Conservation (phyloP, 92 coral and sea anemone species). For the Desmophyllum pertusum region DNA sequence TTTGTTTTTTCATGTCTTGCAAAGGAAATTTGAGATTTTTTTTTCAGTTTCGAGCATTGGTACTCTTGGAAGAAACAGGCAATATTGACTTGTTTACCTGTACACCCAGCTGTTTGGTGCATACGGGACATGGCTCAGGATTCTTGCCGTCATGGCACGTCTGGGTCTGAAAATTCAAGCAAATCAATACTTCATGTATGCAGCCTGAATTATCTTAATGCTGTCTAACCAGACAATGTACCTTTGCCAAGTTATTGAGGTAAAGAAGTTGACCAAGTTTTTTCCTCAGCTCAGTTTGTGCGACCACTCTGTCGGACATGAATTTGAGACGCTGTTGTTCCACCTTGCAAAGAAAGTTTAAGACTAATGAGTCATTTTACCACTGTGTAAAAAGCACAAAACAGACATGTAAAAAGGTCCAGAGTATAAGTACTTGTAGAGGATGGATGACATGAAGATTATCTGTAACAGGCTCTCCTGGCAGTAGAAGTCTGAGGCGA, state of each 20-base stretch:
- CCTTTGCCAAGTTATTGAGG: conserved; percentile 93
- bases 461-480: conserved; percentile 79
- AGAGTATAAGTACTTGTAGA: conserved; percentile 62
- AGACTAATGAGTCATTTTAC: not conserved
- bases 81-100: conserved; percentile 62
- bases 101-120: conserved; percentile 85
- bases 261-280: conserved; percentile 90
- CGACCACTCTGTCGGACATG: conserved; percentile 82
- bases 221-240: conserved; percentile 27
- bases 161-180: conserved; percentile 67
- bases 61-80: not conserved
- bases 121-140: conserved; percentile 94
- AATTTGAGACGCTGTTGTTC: conserved; percentile 85
- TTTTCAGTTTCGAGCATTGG: too few relatives aligned
- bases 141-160: conserved; percentile 81
- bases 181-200: not conserved
- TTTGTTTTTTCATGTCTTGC: too few relatives aligned
- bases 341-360: conserved; percentile 61
- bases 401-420: not conserved
- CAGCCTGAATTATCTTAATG: not conserved
- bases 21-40: too few relatives aligned
- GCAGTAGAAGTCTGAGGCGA: conserved; percentile 78
- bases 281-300: conserved; percentile 81
- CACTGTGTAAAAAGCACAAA: not conserved
- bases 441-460: conserved; percentile 79